Evolutionary conservation across 2,113 vertebrate species (phyloP), one percentile per base, ranked within the genome.

Genomic region (Rhea pennata): DNA sequence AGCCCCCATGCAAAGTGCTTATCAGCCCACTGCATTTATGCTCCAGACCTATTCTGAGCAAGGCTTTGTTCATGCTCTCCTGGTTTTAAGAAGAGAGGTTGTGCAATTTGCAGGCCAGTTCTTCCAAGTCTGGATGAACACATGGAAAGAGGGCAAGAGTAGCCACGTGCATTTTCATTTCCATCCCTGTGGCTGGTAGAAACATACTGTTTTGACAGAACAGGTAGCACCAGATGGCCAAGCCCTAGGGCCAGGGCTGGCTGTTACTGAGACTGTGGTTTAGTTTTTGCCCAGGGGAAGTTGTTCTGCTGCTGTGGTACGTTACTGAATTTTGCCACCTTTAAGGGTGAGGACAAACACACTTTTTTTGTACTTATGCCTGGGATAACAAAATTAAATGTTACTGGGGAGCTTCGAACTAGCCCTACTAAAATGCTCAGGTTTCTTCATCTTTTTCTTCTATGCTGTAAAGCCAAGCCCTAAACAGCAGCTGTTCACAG

Each of bases 121-220:
- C 56, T 33, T 31, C 29, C 16, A 29, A 76, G n/a, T n/a, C 58
- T 70, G 6, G 1, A 27, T 92, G 36, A 31, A 53, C 71, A 36
- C 1, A 29, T 40, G 21, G 12, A 9, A 59, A 73, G 56, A 59
- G 46, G 40, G 36, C 33, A 59, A 44, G 65, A 29, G 15, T 4
- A 4, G 62, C 20, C 50, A 24, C 40, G 7, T 0, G 0, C 77
- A n/a, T 44, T 65, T 81, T 77, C 44, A 4, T n/a, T 65, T 11
- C 64, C 15, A 31, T 74, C 73, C 33, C 4, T 0, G 0, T n/a
- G 39, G 33, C 77, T 80, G 36, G 8, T 12, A 76, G 69, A 76
- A 79, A 72, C 20, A 6, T 6, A 17, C 6, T 8, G 9, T 50
- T 7, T 73, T 15, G 23, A 10, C 12, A 3, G 23, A 44, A 42